A percentile compares a stretch with the other conserved stretches of the same genome.
Evolutionary conservation across 2,888 invertebrate genomes (phyloP).

Genomic region (Agrochola lychnidis): DNA sequence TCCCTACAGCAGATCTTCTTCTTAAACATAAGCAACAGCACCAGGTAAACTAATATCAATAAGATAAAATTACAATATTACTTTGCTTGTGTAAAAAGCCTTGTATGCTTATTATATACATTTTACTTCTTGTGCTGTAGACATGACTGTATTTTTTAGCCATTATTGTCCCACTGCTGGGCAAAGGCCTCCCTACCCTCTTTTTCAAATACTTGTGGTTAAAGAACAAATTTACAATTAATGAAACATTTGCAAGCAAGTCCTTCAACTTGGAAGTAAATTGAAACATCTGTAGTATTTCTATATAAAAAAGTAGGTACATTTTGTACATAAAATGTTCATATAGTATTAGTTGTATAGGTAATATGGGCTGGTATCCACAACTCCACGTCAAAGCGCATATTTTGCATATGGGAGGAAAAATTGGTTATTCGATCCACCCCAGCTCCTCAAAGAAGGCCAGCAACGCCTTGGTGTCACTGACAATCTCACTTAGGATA

Average conservation of each 20-base stretch:
- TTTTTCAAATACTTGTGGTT: neutral
- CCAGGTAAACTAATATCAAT: conserved; percentile 80
- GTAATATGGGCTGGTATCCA: too few species aligned
- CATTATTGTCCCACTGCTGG: too few species aligned
- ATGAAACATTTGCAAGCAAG: too few species aligned
- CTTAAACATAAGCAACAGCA: conserved; percentile 94
- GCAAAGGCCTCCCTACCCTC: too few species aligned
- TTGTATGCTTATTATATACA: too few species aligned
- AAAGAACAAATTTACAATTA: neutral
- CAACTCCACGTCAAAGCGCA: too few species aligned
- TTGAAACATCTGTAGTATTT: neutral
- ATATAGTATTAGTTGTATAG: neutral
- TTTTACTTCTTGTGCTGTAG: neutral
- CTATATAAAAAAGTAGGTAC: too few species aligned
- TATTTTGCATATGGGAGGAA: too few species aligned
- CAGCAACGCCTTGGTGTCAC: too few species aligned
- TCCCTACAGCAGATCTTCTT: conserved; percentile 91
- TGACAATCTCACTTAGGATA: too few species aligned
- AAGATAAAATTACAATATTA: neutral
- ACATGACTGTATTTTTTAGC: neutral
- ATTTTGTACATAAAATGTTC: neutral
- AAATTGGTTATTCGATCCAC: too few species aligned
- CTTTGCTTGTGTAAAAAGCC: neutral
- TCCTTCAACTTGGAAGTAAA: neutral
- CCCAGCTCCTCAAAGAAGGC: too few species aligned